Conservation (phyloP, 2,888 invertebrate species). For the Pterobdella sp. region DNA sequence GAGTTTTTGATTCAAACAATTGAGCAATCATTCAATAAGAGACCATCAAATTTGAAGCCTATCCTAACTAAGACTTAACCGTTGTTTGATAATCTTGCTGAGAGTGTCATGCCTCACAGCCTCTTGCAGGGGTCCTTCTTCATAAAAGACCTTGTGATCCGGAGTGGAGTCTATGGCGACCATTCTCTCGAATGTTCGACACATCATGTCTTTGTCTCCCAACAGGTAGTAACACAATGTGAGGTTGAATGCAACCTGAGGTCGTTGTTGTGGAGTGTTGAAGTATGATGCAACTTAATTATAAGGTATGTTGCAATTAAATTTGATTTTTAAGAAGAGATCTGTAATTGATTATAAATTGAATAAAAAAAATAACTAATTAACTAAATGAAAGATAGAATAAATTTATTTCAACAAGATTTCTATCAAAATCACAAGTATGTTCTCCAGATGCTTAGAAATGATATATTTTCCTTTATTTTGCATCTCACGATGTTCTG, state of each 20-base stretch:
- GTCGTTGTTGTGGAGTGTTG: not conserved
- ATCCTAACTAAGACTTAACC: conserved; percentile 41
- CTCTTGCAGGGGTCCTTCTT: conserved; percentile 58
- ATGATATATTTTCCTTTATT: no score
- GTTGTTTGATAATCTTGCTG: conserved; percentile 64
- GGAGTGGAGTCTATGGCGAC: conserved; percentile 78
- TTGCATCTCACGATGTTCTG: no score
- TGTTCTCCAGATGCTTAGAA: no score
- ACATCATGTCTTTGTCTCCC: conserved; percentile 84
- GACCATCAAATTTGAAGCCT: not conserved
- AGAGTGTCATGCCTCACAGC: conserved; percentile 70
- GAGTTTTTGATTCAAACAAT: not conserved
- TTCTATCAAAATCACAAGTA: no score
- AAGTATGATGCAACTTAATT: no score
- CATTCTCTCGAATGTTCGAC: conserved; percentile 78
- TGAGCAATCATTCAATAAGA: no score
- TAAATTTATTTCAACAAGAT: no score
- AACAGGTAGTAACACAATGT: conserved; percentile 58
- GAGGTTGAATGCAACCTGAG: conserved; percentile 71
- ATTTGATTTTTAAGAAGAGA: no score
- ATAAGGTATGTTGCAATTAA: no score
- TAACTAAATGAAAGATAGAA: no score
- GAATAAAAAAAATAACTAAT: no score
- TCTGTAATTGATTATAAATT: no score
- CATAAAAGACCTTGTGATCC: conserved; percentile 50